These are phyloP conservation scores for Saccostrea cuccullata DNA, from an alignment of 1,140 invertebrate genomes.

Conservation along the genomic window DNA sequence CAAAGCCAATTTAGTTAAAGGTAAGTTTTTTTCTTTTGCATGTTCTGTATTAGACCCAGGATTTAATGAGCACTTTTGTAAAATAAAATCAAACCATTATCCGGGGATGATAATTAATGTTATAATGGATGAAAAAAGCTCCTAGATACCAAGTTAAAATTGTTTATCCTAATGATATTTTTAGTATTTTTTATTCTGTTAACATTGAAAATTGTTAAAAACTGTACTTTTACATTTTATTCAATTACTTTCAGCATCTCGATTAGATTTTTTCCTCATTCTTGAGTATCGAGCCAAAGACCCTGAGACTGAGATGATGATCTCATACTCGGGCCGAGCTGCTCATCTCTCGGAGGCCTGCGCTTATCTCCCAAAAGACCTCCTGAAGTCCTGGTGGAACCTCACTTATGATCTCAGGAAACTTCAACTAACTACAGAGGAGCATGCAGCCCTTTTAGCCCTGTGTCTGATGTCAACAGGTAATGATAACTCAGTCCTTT, in stretches of 20 bases:
- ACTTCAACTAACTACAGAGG: not conserved
- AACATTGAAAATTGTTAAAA: too few species aligned
- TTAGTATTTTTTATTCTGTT: too few species aligned
- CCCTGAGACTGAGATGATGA: slow-evolving; percentile 27
- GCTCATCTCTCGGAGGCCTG: not conserved
- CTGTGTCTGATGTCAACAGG: slow-evolving; percentile 24
- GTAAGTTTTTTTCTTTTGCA: not conserved
- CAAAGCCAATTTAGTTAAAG: not conserved
- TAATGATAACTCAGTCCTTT: not conserved
- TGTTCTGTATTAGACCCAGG: too few species aligned
- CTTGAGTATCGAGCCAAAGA: not conserved
- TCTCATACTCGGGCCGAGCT: not conserved
- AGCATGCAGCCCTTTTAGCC: not conserved
- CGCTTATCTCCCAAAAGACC: not conserved
- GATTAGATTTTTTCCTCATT: not conserved
- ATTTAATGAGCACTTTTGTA: too few species aligned
- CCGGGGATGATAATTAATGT: too few species aligned
- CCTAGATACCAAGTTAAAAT: too few species aligned
- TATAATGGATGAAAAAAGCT: too few species aligned
- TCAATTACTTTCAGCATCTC: not conserved
- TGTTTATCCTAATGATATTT: too few species aligned
- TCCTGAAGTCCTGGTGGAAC: slow-evolving; percentile 2
- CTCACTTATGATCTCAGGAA: not conserved
- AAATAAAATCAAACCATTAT: too few species aligned
- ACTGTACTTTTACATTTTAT: too few species aligned